phyloP scores from a whole-genome alignment of 2,888 invertebrate species.

The Dryadula phaetusa region DNA sequence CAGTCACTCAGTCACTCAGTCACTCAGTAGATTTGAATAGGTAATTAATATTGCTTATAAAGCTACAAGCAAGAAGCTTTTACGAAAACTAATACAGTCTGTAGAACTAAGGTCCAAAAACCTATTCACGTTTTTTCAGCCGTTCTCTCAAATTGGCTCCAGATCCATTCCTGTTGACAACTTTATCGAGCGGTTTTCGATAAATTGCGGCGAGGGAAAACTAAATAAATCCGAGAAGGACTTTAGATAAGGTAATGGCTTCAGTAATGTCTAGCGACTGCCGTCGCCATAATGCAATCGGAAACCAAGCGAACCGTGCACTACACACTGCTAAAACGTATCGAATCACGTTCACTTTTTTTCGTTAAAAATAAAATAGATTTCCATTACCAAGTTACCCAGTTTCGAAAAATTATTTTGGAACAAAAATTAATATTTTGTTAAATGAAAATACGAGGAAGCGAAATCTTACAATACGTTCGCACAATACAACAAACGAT shows the following conservation, averaged over 20 bases:
- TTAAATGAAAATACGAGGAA: neutral
- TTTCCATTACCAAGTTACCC: slow-evolving; percentile 24
- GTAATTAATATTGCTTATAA: neutral
- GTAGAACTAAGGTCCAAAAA: slow-evolving; percentile 54
- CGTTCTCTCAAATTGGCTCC: slow-evolving; percentile 79
- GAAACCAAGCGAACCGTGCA: slow-evolving; percentile 68
- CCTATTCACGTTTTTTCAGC: slow-evolving; percentile 70
- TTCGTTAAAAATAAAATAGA: slow-evolving; percentile 44
- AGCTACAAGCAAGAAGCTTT: slow-evolving; percentile 25
- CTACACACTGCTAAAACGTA: slow-evolving; percentile 58
- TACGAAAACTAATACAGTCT: slow-evolving; percentile 42
- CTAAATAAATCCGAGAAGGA: slow-evolving; percentile 84
- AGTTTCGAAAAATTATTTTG: neutral
- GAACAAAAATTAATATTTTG: neutral
- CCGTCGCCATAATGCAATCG: slow-evolving; percentile 80
- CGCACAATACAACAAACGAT: slow-evolving; percentile 17
- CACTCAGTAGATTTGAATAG: too few species aligned
- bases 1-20: too few species aligned
- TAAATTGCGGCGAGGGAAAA: slow-evolving; percentile 84
- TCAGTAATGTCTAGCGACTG: slow-evolving; percentile 81
- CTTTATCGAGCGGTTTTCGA: slow-evolving; percentile 84
- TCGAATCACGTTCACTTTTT: slow-evolving; percentile 42
- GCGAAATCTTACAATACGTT: neutral
- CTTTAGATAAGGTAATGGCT: slow-evolving; percentile 85
- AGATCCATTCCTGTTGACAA: slow-evolving; percentile 84